Percentiles rank a stretch among this genome's conserved stretches.
Evolutionary conservation across 35 echinoderm and acorn worm species (phyloP).

Genomic region (Ophioderma brevispina): DNA sequence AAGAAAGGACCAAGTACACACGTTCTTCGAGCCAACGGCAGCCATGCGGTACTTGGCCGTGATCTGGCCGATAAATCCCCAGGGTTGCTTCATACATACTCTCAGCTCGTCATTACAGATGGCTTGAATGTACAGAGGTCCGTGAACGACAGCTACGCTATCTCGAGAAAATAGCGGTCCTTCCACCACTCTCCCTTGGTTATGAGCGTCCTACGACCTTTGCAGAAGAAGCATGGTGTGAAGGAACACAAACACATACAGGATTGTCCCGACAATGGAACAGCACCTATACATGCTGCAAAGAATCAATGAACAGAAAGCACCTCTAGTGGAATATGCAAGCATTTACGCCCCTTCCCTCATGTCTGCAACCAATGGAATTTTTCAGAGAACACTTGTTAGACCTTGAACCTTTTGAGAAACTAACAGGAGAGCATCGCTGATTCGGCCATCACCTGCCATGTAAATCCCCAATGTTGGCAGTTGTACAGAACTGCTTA

Average conservation of each 20-base stretch:
- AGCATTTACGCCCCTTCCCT: slow-evolving; percentile 20
- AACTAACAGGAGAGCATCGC: no score
- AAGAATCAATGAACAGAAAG: slow-evolving; percentile 29
- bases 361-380: slow-evolving; percentile 49
- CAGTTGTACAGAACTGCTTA: no score
- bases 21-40: not conserved
- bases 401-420: slow-evolving; percentile 20
- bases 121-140: not conserved
- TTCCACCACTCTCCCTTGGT: not conserved
- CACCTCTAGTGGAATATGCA: slow-evolving; percentile 36
- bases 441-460: no score
- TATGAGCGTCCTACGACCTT: not conserved
- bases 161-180: not conserved
- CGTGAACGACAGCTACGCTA: not conserved
- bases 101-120: not conserved
- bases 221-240: not conserved
- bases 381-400: slow-evolving; percentile 10
- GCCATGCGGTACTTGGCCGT: not conserved
- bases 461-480: no score
- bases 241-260: slow-evolving; percentile 40
- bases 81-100: slow-evolving; percentile 10
- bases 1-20: not conserved
- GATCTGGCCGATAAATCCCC: not conserved
- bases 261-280: slow-evolving; percentile 33
- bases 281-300: slow-evolving; percentile 33